Evolutionary conservation across 2,113 vertebrate species (phyloP).

Genomic region (Donacobius atricapilla): DNA sequence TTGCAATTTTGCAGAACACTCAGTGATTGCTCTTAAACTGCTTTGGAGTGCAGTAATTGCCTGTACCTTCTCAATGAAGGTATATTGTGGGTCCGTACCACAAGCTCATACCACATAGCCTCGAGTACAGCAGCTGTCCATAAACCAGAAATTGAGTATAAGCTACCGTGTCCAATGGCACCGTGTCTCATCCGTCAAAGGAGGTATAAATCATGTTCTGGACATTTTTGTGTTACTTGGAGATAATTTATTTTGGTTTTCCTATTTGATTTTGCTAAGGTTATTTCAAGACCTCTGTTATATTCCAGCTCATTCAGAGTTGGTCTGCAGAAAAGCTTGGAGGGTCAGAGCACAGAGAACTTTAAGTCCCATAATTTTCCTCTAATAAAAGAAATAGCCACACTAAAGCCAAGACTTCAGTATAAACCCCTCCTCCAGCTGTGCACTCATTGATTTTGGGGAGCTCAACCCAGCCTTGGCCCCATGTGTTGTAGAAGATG

Average conservation of each 20-base stretch:
- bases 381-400: background rate
- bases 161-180: background rate
- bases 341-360: background rate
- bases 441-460: background rate
- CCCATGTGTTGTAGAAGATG: fast-evolving
- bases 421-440: background rate
- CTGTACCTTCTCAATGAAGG: background rate
- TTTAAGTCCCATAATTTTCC: background rate
- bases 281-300: background rate
- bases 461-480: background rate
- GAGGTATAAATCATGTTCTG: background rate
- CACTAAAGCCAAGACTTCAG: background rate
- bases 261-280: background rate
- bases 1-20: background rate
- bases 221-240: background rate
- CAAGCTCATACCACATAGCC: background rate
- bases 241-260: background rate
- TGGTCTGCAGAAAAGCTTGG: background rate
- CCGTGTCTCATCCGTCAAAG: background rate
- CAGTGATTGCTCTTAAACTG: background rate
- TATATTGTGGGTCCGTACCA: background rate
- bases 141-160: background rate
- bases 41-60: background rate
- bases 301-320: background rate
- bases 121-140: background rate